Evolutionary conservation across 2,888 invertebrate species (phyloP).

Genomic region (Melanostoma scalare): DNA sequence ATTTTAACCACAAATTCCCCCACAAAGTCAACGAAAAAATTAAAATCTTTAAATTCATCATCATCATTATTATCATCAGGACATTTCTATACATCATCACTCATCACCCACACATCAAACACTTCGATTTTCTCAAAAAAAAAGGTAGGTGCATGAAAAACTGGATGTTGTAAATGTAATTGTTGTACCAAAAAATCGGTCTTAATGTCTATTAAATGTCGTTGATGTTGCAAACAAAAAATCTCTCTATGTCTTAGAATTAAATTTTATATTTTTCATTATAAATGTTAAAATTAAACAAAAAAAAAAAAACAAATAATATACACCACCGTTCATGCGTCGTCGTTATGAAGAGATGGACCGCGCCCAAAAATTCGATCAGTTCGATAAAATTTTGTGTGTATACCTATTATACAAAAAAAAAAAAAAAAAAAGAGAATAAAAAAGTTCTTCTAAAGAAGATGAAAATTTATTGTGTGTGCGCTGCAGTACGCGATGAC

Average conservation of each 20-base stretch:
- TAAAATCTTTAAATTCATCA: neutral
- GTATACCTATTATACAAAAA: conserved; percentile 53
- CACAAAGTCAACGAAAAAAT: conserved; percentile 2
- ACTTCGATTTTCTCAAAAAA: conserved; percentile 8
- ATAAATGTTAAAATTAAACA: conserved; percentile 5
- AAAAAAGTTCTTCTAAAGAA: conserved; percentile 23
- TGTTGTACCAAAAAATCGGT: conserved; percentile 60
- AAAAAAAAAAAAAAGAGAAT: conserved; percentile 29
- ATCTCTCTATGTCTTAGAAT: conserved; percentile 52
- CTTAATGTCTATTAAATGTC: conserved; percentile 62
- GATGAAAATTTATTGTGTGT: conserved; percentile 66
- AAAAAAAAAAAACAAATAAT: conserved; percentile 10
- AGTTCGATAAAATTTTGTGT: conserved; percentile 73
- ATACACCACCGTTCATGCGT: conserved; percentile 67
- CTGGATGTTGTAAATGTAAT: conserved; percentile 72
- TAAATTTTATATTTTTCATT: conserved; percentile 14
- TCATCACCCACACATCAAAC: neutral
- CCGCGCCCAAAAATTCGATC: conserved; percentile 73
- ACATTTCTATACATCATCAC: neutral
- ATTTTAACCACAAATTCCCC: neutral
- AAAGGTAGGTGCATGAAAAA: conserved; percentile 73
- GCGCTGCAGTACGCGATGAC: conserved; percentile 45
- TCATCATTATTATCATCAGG: conserved; percentile 32
- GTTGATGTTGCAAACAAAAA: conserved; percentile 14
- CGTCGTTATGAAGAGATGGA: conserved; percentile 67